Base-by-base conservation (phyloP, 1,140 invertebrate species). In the Bactericera cockerelli region DNA sequence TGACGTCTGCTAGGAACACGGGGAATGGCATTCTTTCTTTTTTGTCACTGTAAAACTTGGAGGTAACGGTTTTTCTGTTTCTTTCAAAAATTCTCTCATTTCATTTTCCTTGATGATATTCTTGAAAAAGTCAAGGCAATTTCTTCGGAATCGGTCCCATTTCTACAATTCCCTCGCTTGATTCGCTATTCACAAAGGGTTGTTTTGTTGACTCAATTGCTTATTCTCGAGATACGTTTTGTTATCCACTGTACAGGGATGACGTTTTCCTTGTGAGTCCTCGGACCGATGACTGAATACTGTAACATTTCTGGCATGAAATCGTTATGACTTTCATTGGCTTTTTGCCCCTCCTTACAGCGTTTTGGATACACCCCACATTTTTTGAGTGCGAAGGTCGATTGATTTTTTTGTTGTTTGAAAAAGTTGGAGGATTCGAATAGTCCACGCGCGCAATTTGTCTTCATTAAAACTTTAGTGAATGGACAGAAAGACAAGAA, bases 51-150 rank as follows among this genome's bases (percentile, higher is more conserved):
- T 55, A 28, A 49, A 49, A n/a, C 42, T 49, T n/a, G 42, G 42
- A 16, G 42, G 42, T 16, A 49, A 49, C 19, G 60, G 28, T 53
- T 64, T 49, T n/a, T 58, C 49, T 61, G 54, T 61, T 57, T 38
- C 54, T 59, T 59, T 62, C 62, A 38, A 57, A 28, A 25, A n/a
- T 14, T 42, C 26, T 31, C 26, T 54, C 54, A 57, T 57, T 59
- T 72, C 70, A 24, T 67, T 69, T 26, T 75, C 74, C 61, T 73
- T 75, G 1, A 72, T 77, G 65, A 75, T 79, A 31, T 72, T 71
- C 64, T 80, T 78, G 61, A 80, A 80, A 63, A 79, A 81, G 55
- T 74, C 77, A 6, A 80, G 68, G 78, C 75, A 62, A 72, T 61
- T 76, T 74, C 55, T 70, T 76, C 0, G 72, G 70, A 21, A 77